Conservation (phyloP, 2,797 vertebrate species). For the Pagetopsis macropterus region DNA sequence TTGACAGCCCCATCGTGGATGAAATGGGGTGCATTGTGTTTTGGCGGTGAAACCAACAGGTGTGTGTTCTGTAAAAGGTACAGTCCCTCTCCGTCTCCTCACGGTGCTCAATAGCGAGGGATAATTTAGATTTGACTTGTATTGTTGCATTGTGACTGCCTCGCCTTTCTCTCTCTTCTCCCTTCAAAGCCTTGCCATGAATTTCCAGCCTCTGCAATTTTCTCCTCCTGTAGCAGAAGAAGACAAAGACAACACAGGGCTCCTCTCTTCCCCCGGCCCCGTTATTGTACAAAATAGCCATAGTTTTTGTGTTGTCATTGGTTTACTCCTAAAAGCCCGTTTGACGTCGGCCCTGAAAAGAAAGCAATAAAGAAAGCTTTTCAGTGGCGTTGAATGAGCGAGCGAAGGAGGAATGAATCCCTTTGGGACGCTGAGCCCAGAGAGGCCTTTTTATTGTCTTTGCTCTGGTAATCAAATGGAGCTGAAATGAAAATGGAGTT, state of each 20-base stretch:
- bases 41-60: slow-evolving; percentile 52
- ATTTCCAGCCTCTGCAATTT: slow-evolving; percentile 90
- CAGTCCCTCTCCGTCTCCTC: slow-evolving; percentile 36
- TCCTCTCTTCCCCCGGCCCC: slow-evolving; percentile 78
- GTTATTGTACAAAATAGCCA: slow-evolving; percentile 94
- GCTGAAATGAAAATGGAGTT: slow-evolving; percentile 98
- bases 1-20: slow-evolving; percentile 29
- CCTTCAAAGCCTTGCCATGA: slow-evolving; percentile 87
- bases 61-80: slow-evolving; percentile 40
- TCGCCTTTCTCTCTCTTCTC: slow-evolving; percentile 70
- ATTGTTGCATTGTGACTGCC: slow-evolving; percentile 85
- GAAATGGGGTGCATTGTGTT: slow-evolving; percentile 52
- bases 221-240: slow-evolving; percentile 79
- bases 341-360: slow-evolving; percentile 95
- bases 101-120: slow-evolving; percentile 87
- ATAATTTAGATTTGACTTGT: slow-evolving; percentile 94
- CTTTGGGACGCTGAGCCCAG: slow-evolving; percentile 91
- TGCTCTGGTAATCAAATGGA: slow-evolving; percentile 96
- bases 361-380: slow-evolving; percentile 97
- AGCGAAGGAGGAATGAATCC: slow-evolving; percentile 84
- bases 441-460: slow-evolving; percentile 91
- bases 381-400: slow-evolving; percentile 91
- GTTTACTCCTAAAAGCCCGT: slow-evolving; percentile 97
- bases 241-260: slow-evolving; percentile 86
- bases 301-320: slow-evolving; percentile 93